Conservation (phyloP, 2,888 invertebrate genomes). For the Homarus gammarus region DNA sequence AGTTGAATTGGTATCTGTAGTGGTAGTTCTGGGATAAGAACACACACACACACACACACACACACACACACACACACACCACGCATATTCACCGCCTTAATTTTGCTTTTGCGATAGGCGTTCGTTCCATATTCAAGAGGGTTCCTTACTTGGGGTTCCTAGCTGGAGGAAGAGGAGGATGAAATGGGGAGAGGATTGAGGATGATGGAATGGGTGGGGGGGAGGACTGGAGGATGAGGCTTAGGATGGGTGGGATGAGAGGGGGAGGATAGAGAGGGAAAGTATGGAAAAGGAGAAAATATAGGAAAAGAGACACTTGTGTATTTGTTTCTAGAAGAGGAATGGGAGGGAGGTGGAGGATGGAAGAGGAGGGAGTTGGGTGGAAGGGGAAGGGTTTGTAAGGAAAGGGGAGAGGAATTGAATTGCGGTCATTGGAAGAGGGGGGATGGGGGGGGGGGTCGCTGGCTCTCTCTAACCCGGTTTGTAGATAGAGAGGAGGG, state of each 20-base stretch:
- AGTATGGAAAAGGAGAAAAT: too few relatives aligned
- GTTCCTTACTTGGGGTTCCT: too few relatives aligned
- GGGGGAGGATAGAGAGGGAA: too few relatives aligned
- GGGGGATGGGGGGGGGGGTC: background rate
- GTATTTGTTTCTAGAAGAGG: background rate
- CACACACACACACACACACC: too few relatives aligned
- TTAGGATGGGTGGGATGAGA: too few relatives aligned
- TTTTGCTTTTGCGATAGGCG: background rate
- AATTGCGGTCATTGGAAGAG: too few relatives aligned
- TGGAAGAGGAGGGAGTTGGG: background rate
- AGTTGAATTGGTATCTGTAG: background rate
- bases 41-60: too few relatives aligned
- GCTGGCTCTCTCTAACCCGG: background rate
- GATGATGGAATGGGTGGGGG: background rate
- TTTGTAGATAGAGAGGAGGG: too few relatives aligned
- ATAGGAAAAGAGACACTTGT: too few relatives aligned
- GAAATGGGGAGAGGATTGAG: background rate
- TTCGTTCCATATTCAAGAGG: background rate
- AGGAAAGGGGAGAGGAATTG: background rate
- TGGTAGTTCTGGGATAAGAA: too few relatives aligned
- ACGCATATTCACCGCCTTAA: background rate
- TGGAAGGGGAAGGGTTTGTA: background rate
- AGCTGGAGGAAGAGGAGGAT: background rate
- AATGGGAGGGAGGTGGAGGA: background rate
- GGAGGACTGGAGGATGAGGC: background rate